Conservation (phyloP, 2,888 invertebrate species). For the Isoperla grammatica region DNA sequence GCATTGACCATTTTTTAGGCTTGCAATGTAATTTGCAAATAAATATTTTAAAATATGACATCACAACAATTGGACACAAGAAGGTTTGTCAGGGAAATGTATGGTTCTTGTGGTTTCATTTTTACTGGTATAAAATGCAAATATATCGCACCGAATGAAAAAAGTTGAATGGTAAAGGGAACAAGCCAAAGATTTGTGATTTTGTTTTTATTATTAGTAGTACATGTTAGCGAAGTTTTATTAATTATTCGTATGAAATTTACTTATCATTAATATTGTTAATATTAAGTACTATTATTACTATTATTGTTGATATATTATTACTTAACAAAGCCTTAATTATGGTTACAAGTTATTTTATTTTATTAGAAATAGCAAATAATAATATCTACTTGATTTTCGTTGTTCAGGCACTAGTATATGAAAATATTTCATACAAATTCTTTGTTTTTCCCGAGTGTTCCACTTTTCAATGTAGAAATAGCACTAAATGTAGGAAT, state of each 20-base stretch:
- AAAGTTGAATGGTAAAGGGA: slow-evolving; percentile 66
- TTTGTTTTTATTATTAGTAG: slow-evolving; percentile 49
- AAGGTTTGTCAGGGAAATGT: slow-evolving; percentile 28
- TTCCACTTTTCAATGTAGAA: slow-evolving; percentile 19
- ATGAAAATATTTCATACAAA: background rate
- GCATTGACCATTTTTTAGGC: background rate
- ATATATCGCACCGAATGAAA: slow-evolving; percentile 25
- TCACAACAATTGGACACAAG: slow-evolving; percentile 44
- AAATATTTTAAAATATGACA: background rate
- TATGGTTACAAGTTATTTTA: background rate
- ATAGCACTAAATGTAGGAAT: slow-evolving; percentile 20
- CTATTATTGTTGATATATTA: background rate
- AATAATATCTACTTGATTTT: slow-evolving; percentile 8
- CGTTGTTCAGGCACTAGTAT: slow-evolving; percentile 5
- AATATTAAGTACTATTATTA: slow-evolving; percentile 3
- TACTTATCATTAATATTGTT: slow-evolving; percentile 18
- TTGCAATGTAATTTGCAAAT: background rate
- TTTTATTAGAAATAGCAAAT: slow-evolving; percentile 16
- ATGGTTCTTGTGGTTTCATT: slow-evolving; percentile 10
- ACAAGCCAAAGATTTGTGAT: slow-evolving; percentile 80
- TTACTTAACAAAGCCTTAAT: no score
- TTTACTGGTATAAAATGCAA: slow-evolving; percentile 10
- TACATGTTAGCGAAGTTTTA: no score
- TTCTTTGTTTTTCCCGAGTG: slow-evolving; percentile 14
- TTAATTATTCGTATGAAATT: no score